Evolutionary conservation across 2,888 invertebrate genomes (phyloP).

Genomic region (Glaucopsyche alexis): DNA sequence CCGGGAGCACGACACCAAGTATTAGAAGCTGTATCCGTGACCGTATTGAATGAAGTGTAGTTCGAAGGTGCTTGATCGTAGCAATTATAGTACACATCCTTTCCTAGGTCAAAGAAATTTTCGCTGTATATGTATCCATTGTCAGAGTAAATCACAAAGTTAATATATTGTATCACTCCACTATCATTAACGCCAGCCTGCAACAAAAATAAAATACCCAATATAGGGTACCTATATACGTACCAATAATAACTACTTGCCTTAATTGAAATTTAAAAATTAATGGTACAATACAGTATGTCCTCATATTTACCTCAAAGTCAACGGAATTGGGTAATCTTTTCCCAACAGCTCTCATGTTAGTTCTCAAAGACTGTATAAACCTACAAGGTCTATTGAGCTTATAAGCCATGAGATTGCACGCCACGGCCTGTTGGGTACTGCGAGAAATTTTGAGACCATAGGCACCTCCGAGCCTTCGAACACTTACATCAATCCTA

Average conservation of each 20-base stretch:
- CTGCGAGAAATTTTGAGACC: constrained; percentile 86
- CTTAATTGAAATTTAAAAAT: neutral
- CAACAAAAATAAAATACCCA: neutral
- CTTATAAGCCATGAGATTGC: constrained; percentile 81
- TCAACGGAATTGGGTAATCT: constrained; percentile 68
- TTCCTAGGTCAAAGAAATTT: constrained; percentile 50
- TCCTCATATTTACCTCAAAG: constrained; percentile 63
- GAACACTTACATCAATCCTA: constrained; percentile 83
- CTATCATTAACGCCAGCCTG: constrained; percentile 77
- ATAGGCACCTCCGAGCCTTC: constrained; percentile 71
- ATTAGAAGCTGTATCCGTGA: too few species aligned
- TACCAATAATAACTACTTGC: too few species aligned
- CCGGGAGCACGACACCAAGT: too few species aligned
- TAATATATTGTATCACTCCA: constrained; percentile 84
- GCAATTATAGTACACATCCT: constrained; percentile 72
- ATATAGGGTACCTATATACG: too few species aligned
- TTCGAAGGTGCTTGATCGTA: constrained; percentile 79
- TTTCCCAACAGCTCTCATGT: constrained; percentile 79
- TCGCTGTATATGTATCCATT: constrained; percentile 80
- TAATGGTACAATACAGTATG: neutral
- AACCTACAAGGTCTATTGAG: constrained; percentile 83
- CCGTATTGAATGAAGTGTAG: too few species aligned
- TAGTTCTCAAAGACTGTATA: constrained; percentile 78
- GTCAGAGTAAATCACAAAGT: constrained; percentile 76
- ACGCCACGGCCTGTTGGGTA: constrained; percentile 78